Percentiles rank a stretch among this genome's conserved stretches.
phyloP scores from a whole-genome alignment of 2,888 invertebrate genomes.

The Drosophila cracens region DNA sequence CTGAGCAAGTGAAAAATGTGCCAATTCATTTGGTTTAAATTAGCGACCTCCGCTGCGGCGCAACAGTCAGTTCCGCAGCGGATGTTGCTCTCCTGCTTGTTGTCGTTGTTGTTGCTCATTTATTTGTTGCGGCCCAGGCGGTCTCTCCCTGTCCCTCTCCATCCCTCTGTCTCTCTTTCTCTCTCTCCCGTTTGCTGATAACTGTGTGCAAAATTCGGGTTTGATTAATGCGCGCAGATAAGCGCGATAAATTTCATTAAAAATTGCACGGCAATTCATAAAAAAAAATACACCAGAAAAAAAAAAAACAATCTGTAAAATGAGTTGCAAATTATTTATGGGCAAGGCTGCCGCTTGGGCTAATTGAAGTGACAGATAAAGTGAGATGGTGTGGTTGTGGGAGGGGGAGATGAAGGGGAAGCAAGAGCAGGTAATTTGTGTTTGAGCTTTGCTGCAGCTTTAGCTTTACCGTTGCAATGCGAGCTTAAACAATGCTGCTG shows the following conservation, averaged over 20 bases:
- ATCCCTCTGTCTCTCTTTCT: slow-evolving; percentile 4
- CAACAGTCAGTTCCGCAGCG: slow-evolving; percentile 72
- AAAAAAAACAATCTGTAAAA: slow-evolving; percentile 73
- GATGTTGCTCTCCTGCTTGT: slow-evolving; percentile 26
- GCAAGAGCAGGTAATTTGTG: background rate
- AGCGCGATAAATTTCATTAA: slow-evolving; percentile 82
- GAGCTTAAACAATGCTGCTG: slow-evolving; percentile 42
- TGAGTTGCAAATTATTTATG: slow-evolving; percentile 81
- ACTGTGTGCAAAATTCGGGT: slow-evolving; percentile 54
- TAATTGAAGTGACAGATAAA: slow-evolving; percentile 15
- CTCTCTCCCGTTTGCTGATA: slow-evolving; percentile 32
- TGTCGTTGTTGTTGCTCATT: slow-evolving; percentile 46
- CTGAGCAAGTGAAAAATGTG: slow-evolving; percentile 83
- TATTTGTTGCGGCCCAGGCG: slow-evolving; percentile 57
- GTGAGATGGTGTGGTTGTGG: background rate
- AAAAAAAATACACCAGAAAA: slow-evolving; percentile 18
- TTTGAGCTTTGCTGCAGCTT: slow-evolving; percentile 17
- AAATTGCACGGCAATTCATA: slow-evolving; percentile 81
- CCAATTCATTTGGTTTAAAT: slow-evolving; percentile 84
- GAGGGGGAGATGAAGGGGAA: background rate
- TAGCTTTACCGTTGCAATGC: slow-evolving; percentile 36
- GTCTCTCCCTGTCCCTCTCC: slow-evolving; percentile 17
- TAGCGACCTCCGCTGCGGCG: slow-evolving; percentile 79
- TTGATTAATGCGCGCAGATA: slow-evolving; percentile 83
- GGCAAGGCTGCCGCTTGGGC: slow-evolving; percentile 5